phyloP scores from a whole-genome alignment of 2,797 vertebrate genomes.

The Zenarchopterus dispar region DNA sequence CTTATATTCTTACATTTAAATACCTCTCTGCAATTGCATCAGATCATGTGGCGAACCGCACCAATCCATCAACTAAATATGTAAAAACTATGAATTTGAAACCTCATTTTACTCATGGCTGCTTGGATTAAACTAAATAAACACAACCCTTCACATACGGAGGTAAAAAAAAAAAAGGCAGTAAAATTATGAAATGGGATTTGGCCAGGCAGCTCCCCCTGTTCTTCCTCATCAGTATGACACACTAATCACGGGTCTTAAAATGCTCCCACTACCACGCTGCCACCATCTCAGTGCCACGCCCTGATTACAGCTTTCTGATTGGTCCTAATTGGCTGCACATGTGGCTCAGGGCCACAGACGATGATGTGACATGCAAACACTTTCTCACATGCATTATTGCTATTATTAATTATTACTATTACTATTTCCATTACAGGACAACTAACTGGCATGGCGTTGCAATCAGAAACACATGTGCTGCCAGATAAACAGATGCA shows the following conservation, averaged over 20 bases:
- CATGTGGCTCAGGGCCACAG: constrained; percentile 76
- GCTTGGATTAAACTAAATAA: constrained; percentile 54
- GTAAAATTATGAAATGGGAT: constrained; percentile 33
- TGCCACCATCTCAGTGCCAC: constrained; percentile 58
- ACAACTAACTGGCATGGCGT: not conserved
- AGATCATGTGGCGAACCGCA: constrained; percentile 51
- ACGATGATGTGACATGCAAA: constrained; percentile 30
- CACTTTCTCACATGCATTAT: constrained; percentile 7
- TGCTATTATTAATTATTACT: no score
- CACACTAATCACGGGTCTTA: constrained; percentile 74
- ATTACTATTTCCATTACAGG: constrained; percentile 1
- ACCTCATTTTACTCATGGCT: constrained; percentile 17
- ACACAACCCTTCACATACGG: constrained; percentile 30
- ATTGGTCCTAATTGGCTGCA: constrained; percentile 83
- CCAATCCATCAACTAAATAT: constrained; percentile 45
- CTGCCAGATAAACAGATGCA: not conserved
- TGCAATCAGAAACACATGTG: not conserved
- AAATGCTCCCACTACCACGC: constrained; percentile 44
- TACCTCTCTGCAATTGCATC: constrained; percentile 40
- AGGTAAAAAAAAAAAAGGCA: constrained; percentile 26
- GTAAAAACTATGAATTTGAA: constrained; percentile 28
- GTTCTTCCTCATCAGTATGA: constrained; percentile 66
- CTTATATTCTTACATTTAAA: constrained; percentile 36
- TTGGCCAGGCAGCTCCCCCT: constrained; percentile 33
- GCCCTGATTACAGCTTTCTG: constrained; percentile 78